Conservation (phyloP, 2,113 vertebrate species). For the Thalassoma bifasciatum region DNA sequence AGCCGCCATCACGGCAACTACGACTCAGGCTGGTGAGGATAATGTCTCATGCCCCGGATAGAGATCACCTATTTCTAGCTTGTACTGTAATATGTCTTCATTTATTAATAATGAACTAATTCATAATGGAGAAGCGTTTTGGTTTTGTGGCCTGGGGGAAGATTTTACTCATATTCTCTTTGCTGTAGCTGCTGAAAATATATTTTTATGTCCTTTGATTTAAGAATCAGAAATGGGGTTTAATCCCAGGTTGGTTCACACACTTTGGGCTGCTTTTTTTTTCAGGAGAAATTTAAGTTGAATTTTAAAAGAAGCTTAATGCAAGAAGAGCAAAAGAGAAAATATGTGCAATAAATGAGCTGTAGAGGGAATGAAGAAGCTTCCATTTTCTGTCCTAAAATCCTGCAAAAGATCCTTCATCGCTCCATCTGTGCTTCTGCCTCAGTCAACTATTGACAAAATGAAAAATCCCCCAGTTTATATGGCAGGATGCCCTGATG, state of each 20-base stretch:
- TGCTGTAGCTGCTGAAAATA: background rate
- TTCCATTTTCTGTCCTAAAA: background rate
- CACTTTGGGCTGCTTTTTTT: too few species aligned
- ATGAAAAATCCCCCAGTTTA: background rate
- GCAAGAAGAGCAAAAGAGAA: too few species aligned
- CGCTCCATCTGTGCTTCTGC: background rate
- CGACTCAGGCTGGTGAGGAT: slow-evolving; percentile 75
- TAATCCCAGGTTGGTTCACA: background rate
- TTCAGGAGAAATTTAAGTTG: too few species aligned
- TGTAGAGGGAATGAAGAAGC: too few species aligned
- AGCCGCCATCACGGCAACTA: slow-evolving; percentile 4
- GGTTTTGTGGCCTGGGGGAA: slow-evolving; percentile 5
- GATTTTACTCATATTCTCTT: background rate
- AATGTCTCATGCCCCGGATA: background rate
- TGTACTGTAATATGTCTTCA: slow-evolving; percentile 27
- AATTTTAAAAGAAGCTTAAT: too few species aligned
- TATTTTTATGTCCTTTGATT: background rate
- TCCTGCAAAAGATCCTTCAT: background rate
- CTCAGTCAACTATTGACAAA: background rate
- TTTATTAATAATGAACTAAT: slow-evolving; percentile 41
- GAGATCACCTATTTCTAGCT: slow-evolving; percentile 21
- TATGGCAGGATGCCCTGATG: slow-evolving; percentile 33
- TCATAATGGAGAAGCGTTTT: slow-evolving; percentile 18
- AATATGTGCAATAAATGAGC: too few species aligned
- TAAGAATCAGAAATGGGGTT: background rate